Conservation (phyloP, 2,888 invertebrate genomes). For the Amphipyra berbera region DNA sequence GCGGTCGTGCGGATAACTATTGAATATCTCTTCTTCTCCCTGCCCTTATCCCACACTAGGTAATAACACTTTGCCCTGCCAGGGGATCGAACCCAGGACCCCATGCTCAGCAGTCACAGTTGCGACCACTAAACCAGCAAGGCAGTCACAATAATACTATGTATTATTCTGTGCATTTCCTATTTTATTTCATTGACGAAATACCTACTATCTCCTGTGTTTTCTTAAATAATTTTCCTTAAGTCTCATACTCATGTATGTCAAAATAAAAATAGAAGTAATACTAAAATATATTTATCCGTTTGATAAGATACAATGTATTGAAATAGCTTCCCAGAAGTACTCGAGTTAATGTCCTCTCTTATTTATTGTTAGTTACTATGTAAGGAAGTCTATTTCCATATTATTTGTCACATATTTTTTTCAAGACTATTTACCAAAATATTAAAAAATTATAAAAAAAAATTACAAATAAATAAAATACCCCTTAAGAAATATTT, state of each 20-base stretch:
- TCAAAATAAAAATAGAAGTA: constrained; percentile 33
- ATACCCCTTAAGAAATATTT: neutral
- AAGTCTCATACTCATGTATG: neutral
- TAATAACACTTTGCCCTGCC: too few species aligned
- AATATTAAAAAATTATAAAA: neutral
- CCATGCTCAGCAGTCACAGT: too few species aligned
- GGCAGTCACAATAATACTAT: too few species aligned
- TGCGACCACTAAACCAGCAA: too few species aligned
- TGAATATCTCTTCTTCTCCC: too few species aligned
- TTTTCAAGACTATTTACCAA: too few species aligned
- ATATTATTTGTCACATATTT: neutral
- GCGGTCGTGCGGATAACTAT: too few species aligned
- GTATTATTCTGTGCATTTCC: too few species aligned
- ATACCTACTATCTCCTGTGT: neutral
- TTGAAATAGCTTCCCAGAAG: constrained; percentile 38
- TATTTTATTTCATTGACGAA: too few species aligned
- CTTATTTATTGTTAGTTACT: neutral
- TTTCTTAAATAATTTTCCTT: constrained; percentile 1
- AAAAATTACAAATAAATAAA: neutral
- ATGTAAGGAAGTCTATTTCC: neutral
- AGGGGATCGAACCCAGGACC: too few species aligned
- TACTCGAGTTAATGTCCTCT: constrained; percentile 19
- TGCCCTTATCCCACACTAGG: too few species aligned
- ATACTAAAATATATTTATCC: constrained; percentile 19
- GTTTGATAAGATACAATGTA: constrained; percentile 29